Evolutionary conservation across 2,888 invertebrate genomes (phyloP).

Genomic region (Scelioninae gen. 1): DNA sequence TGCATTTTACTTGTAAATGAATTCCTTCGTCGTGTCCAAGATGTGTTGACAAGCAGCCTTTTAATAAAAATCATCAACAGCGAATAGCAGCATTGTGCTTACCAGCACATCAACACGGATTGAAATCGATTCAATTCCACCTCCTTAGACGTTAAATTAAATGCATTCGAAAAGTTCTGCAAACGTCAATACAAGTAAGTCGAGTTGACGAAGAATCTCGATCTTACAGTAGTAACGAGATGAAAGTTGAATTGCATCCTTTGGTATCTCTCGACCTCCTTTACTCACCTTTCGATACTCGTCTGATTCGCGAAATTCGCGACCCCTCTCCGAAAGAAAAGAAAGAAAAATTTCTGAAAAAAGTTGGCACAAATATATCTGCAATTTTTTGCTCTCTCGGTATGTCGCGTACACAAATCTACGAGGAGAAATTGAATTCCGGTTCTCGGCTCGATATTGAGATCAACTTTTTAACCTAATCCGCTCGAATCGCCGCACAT

Average conservation of each 20-base stretch:
- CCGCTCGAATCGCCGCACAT: constrained; percentile 5
- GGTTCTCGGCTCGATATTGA: not conserved
- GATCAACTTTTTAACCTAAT: constrained; percentile 11
- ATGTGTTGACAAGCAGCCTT: constrained; percentile 36
- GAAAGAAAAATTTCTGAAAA: not conserved
- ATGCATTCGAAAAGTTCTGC: constrained; percentile 63
- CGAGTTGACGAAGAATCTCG: constrained; percentile 68
- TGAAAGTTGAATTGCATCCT: constrained; percentile 67
- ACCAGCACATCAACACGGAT: constrained; percentile 40
- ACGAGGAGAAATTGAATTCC: constrained; percentile 23
- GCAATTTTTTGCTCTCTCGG: constrained; percentile 14
- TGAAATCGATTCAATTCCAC: constrained; percentile 62
- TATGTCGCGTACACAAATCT: constrained; percentile 16
- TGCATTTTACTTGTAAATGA: constrained; percentile 19
- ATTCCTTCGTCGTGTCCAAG: constrained; percentile 21
- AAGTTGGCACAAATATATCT: not conserved
- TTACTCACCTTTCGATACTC: constrained; percentile 50
- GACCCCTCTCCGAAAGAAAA: not conserved
- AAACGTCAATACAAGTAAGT: constrained; percentile 67
- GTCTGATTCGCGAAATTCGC: constrained; percentile 25
- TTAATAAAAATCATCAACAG: constrained; percentile 37
- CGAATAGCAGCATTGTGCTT: constrained; percentile 28
- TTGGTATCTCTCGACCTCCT: constrained; percentile 62
- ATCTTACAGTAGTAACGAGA: constrained; percentile 66
- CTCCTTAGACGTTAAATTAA: constrained; percentile 66